Conservation (phyloP, 2,113 vertebrate genomes). For the Saccopteryx bilineata region DNA sequence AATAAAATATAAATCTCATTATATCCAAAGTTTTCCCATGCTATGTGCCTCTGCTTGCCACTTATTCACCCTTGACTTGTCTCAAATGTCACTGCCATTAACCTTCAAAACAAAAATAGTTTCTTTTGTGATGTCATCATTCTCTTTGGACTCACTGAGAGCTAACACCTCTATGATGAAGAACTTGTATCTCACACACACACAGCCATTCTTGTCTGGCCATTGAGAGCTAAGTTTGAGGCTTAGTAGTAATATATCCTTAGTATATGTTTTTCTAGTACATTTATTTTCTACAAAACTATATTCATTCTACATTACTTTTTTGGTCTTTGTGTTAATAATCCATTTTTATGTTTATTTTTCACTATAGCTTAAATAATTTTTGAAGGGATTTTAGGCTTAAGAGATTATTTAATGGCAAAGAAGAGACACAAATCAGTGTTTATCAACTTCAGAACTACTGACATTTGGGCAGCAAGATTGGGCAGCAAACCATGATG, state of each 20-base stretch:
- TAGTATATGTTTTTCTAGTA: background rate
- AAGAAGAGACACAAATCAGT: background rate
- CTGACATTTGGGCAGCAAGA: background rate
- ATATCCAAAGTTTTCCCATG: background rate
- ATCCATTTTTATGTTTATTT: background rate
- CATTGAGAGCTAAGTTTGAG: background rate
- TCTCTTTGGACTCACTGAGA: constrained; percentile 4
- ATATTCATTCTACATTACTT: background rate
- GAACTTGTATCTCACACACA: background rate
- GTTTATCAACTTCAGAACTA: background rate
- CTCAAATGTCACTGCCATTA: constrained; percentile 17
- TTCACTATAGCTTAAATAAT: constrained; percentile 29
- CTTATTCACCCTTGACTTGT: background rate
- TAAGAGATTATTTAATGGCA: background rate
- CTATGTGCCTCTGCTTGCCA: background rate
- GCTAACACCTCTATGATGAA: background rate
- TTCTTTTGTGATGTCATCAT: background rate
- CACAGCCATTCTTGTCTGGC: background rate
- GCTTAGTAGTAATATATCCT: background rate
- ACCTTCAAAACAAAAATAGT: background rate
- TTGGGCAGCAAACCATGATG: background rate
- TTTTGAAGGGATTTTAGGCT: constrained; percentile 15
- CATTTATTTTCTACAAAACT: constrained; percentile 21
- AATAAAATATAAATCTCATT: background rate
- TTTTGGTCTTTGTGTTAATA: background rate